Evolutionary conservation across 1,140 invertebrate species (phyloP).

Genomic region (Drosophila pachea): DNA sequence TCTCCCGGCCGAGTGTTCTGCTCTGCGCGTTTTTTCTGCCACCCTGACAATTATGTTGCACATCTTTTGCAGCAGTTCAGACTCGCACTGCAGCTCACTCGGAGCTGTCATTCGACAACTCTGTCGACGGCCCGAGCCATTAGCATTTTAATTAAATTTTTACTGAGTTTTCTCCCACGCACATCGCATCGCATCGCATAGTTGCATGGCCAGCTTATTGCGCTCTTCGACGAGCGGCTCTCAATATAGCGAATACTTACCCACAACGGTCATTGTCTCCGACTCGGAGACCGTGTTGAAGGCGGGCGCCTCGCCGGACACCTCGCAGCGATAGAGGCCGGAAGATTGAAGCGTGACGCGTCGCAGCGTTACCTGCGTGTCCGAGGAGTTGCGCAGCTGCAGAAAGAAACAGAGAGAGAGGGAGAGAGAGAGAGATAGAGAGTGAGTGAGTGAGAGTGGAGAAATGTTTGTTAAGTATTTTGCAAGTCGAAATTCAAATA

Average conservation of each 20-base stretch:
- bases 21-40: not conserved
- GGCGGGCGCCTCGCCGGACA: slow-evolving; percentile 87
- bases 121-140: slow-evolving; percentile 64
- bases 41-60: slow-evolving; percentile 63
- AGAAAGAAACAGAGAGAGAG: slow-evolving; percentile 67
- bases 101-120: slow-evolving; percentile 61
- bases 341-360: slow-evolving; percentile 85
- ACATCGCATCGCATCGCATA: too few species aligned
- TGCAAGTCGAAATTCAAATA: slow-evolving; percentile 45
- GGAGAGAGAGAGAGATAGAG: slow-evolving; percentile 16
- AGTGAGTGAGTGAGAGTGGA: not conserved
- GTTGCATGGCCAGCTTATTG: slow-evolving; percentile 17
- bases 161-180: slow-evolving; percentile 45
- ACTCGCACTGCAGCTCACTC: slow-evolving; percentile 22
- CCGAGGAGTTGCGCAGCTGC: slow-evolving; percentile 84
- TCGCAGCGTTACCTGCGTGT: slow-evolving; percentile 83
- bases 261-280: slow-evolving; percentile 86
- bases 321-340: slow-evolving; percentile 88
- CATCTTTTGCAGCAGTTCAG: slow-evolving; percentile 37
- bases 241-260: slow-evolving; percentile 80
- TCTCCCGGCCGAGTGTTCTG: too few species aligned
- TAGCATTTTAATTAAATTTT: slow-evolving; percentile 77
- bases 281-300: slow-evolving; percentile 88
- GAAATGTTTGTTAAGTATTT: slow-evolving; percentile 37
- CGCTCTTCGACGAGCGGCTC: slow-evolving; percentile 12